Conservation (phyloP, 2,888 invertebrate species). For the Tromatobia lineatoria region DNA sequence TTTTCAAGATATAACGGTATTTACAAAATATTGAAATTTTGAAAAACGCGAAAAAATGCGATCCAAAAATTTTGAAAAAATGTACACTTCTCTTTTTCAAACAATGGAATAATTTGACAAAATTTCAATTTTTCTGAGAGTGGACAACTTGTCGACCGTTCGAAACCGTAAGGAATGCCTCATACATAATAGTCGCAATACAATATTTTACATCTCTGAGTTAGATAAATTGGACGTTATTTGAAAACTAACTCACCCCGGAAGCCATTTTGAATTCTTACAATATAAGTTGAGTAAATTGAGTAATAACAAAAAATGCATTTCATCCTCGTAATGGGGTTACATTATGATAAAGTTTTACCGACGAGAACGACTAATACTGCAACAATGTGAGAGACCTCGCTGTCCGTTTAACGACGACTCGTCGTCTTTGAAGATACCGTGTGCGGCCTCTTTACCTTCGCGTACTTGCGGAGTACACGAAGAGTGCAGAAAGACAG, state of each 20-base stretch:
- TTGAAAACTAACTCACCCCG: neutral
- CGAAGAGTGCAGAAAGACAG: conserved; percentile 21
- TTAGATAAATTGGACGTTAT: too few relatives aligned
- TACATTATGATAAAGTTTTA: neutral
- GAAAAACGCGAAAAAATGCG: too few relatives aligned
- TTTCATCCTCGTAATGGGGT: neutral
- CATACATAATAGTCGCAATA: too few relatives aligned
- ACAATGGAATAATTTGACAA: too few relatives aligned
- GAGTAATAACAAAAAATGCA: neutral
- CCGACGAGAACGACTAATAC: conserved; percentile 8
- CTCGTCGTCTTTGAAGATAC: conserved; percentile 79
- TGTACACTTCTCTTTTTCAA: too few relatives aligned
- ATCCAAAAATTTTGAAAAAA: too few relatives aligned
- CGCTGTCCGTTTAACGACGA: conserved; percentile 77
- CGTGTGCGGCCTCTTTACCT: conserved; percentile 57
- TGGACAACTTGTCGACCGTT: too few relatives aligned
- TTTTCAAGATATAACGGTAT: too few relatives aligned
- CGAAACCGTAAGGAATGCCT: too few relatives aligned
- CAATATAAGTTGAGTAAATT: neutral
- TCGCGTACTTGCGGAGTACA: conserved; percentile 15
- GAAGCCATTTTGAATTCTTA: neutral
- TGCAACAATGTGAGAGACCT: conserved; percentile 17
- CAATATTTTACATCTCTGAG: too few relatives aligned
- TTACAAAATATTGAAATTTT: too few relatives aligned
- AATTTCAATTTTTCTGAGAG: too few relatives aligned